Conservation (phyloP, 2,888 invertebrate genomes). For the Chrysomela aeneicollis region DNA sequence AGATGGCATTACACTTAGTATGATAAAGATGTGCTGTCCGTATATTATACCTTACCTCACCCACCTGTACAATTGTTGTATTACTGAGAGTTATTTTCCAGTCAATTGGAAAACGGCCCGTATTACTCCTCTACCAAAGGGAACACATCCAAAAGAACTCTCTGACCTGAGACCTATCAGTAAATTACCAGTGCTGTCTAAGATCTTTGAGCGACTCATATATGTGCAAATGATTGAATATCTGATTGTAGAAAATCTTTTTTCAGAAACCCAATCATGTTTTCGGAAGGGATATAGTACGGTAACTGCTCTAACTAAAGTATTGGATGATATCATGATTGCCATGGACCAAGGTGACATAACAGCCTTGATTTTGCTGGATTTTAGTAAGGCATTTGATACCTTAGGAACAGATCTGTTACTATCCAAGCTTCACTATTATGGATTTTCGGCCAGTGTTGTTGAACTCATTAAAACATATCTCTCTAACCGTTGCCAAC, state of each 20-base stretch:
- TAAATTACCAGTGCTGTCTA: constrained; percentile 1
- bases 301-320: too few relatives aligned
- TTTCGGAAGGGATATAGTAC: too few relatives aligned
- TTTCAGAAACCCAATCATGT: constrained; percentile 4
- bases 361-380: too few relatives aligned
- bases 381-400: too few relatives aligned
- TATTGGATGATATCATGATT: too few relatives aligned
- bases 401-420: too few relatives aligned
- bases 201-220: neutral
- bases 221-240: neutral
- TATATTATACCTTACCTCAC: neutral
- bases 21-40: neutral
- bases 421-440: too few relatives aligned
- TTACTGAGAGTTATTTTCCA: constrained; percentile 9
- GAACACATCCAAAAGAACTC: neutral
- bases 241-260: neutral
- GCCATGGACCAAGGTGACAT: too few relatives aligned
- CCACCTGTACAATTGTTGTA: constrained; percentile 5
- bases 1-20: neutral
- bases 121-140: constrained; percentile 6
- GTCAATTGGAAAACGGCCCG: constrained; percentile 1
- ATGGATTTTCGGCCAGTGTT: too few relatives aligned
- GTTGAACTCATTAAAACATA: too few relatives aligned
- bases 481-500: too few relatives aligned
- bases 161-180: constrained; percentile 1